phyloP scores from a whole-genome alignment of 2,113 vertebrate species.

The Tetraodon nigroviridis region DNA sequence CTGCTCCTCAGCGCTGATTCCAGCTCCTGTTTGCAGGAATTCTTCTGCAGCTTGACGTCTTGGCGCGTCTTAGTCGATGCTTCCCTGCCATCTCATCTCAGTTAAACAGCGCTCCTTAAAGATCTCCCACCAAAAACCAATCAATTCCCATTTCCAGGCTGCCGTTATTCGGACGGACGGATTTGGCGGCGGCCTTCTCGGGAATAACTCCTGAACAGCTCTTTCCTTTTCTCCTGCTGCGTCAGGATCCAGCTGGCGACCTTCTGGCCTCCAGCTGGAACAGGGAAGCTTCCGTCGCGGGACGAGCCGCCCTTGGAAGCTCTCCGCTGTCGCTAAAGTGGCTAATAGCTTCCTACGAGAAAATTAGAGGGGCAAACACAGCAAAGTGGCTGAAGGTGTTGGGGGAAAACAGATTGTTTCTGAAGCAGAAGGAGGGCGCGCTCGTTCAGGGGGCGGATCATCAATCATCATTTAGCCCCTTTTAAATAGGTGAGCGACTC shows the following conservation, averaged over 20 bases:
- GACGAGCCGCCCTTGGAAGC: constrained; percentile 57
- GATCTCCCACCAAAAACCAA: not conserved
- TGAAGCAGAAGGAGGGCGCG: constrained; percentile 54
- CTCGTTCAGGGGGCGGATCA: constrained; percentile 54
- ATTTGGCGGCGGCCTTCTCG: too few species aligned
- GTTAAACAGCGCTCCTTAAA: too few species aligned
- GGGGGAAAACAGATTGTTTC: constrained; percentile 68
- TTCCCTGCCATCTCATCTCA: not conserved
- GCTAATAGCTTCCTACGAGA: constrained; percentile 59
- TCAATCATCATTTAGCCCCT: constrained; percentile 70
- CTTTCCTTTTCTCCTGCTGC: not conserved
- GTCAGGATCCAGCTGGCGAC: constrained; percentile 31
- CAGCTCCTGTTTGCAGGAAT: constrained; percentile 34
- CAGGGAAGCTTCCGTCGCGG: constrained; percentile 50
- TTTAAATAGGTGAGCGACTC: constrained; percentile 62
- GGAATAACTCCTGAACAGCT: too few species aligned
- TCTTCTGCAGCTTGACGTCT: constrained; percentile 9
- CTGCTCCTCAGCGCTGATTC: constrained; percentile 58
- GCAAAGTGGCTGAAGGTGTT: constrained; percentile 59
- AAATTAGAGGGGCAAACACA: constrained; percentile 64
- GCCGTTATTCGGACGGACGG: not conserved
- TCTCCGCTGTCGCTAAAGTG: constrained; percentile 62
- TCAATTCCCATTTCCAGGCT: constrained; percentile 24
- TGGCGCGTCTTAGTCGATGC: constrained; percentile 26
- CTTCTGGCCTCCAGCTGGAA: constrained; percentile 56